Percentiles rank a stretch among this genome's conserved stretches.
These are phyloP conservation scores for Choloepus hoffmanni DNA, from an alignment of 2,113 vertebrate species.

Conservation along the genomic window DNA sequence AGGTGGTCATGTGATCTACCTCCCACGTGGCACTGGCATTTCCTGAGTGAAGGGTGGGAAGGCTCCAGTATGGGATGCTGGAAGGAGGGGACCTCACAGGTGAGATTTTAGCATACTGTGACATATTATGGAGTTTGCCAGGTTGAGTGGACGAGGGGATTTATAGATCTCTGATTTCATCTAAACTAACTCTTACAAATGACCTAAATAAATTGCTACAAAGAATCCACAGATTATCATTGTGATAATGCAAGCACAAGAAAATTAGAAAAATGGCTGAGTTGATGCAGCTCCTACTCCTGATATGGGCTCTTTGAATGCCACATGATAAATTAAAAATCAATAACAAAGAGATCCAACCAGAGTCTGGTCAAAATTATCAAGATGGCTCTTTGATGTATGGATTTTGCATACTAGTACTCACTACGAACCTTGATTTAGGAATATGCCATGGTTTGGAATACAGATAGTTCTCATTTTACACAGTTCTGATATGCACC, in stretches of 20 bases:
- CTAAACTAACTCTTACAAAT: constrained; percentile 17
- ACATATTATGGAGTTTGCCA: not conserved
- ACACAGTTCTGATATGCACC: not conserved
- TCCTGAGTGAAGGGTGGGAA: not conserved
- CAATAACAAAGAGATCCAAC: not conserved
- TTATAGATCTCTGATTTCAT: not conserved
- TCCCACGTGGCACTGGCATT: not conserved
- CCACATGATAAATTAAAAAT: not conserved
- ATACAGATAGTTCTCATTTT: not conserved
- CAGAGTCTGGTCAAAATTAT: not conserved
- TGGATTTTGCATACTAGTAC: not conserved
- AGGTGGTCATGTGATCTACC: no score
- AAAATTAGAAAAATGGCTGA: not conserved
- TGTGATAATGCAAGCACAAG: not conserved
- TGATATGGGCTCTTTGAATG: not conserved
- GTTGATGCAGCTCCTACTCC: not conserved
- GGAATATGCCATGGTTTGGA: not conserved
- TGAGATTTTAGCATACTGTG: not conserved
- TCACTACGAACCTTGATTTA: not conserved
- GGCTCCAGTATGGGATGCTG: not conserved
- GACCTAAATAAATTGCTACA: not conserved
- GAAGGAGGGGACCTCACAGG: not conserved
- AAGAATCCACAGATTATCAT: not conserved
- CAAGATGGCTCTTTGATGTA: not conserved
- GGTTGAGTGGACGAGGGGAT: not conserved